A percentile compares a stretch with the other conserved stretches of the same genome.
Evolutionary conservation across 2,113 vertebrate genomes (phyloP).

Genomic region (Sinocyclocheilus anshuiensis): DNA sequence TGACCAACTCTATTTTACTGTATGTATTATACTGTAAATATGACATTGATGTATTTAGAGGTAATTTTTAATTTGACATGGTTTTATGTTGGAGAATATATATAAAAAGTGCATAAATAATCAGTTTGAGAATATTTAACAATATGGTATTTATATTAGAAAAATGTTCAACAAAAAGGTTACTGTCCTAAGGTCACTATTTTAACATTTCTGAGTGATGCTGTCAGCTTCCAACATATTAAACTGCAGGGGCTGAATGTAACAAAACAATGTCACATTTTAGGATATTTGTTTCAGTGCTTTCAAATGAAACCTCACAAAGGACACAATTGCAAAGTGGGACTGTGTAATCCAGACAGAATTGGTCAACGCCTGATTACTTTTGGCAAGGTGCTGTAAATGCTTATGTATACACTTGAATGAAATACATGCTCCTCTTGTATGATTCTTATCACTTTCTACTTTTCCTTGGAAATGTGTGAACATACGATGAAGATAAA

Average conservation of each 20-base stretch:
- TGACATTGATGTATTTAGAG: not conserved
- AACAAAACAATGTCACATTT: not conserved
- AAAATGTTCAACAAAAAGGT: not conserved
- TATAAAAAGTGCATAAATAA: not conserved
- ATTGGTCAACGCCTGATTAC: slow-evolving; percentile 31
- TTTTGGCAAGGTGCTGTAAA: slow-evolving; percentile 22
- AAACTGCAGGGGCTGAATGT: not conserved
- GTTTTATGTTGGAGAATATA: not conserved
- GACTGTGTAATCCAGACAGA: slow-evolving; percentile 23
- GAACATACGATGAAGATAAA: slow-evolving; percentile 29
- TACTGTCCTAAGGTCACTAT: not conserved
- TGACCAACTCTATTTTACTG: not conserved
- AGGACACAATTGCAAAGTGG: not conserved
- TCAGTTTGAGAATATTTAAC: not conserved
- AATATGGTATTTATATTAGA: not conserved
- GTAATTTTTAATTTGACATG: not conserved
- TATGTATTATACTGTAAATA: not conserved
- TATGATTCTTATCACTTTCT: slow-evolving; percentile 39
- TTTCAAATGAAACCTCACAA: not conserved
- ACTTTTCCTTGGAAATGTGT: slow-evolving; percentile 38
- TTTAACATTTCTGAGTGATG: not conserved
- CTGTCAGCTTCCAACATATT: not conserved
- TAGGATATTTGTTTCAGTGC: not conserved
- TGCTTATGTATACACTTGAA: slow-evolving; percentile 46
- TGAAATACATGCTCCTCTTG: slow-evolving; percentile 35